Conservation (phyloP, 2,888 invertebrate genomes). For the Trissolcus brochymenae region DNA sequence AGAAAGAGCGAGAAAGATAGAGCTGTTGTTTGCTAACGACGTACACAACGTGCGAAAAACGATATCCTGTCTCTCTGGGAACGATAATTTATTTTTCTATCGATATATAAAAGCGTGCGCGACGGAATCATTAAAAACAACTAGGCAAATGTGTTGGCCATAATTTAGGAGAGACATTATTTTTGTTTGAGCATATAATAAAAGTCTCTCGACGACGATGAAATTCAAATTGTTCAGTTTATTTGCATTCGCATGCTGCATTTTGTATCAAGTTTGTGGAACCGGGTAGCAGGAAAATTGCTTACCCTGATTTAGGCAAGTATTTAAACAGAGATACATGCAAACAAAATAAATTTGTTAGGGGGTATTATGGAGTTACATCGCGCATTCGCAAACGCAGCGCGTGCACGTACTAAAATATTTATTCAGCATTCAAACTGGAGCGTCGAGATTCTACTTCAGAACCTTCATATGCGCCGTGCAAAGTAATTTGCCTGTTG, state of each 20-base stretch:
- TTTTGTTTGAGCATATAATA: constrained; percentile 22
- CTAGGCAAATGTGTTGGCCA: neutral
- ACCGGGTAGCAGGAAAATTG: constrained; percentile 35
- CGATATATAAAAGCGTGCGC: too few species aligned
- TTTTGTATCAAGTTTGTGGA: constrained; percentile 36
- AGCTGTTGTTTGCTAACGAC: too few species aligned
- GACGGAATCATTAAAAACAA: too few species aligned
- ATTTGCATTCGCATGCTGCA: constrained; percentile 41
- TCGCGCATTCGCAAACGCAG: constrained; percentile 43
- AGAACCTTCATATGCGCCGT: constrained; percentile 50
- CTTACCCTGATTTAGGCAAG: constrained; percentile 40
- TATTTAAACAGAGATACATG: constrained; percentile 47
- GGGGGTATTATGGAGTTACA: constrained; percentile 41
- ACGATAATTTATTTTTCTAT: too few species aligned
- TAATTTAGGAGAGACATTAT: constrained; percentile 27
- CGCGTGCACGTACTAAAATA: constrained; percentile 44
- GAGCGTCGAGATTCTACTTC: constrained; percentile 44
- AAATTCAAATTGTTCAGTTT: constrained; percentile 42
- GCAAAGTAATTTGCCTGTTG: constrained; percentile 41
- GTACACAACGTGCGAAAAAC: too few species aligned
- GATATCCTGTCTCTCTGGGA: too few species aligned
- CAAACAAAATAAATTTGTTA: constrained; percentile 52
- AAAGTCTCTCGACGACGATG: constrained; percentile 19
- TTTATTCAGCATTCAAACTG: constrained; percentile 54
- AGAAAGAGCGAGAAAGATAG: too few species aligned